Percentiles rank a stretch among this genome's conserved stretches.
phyloP scores from a whole-genome alignment of 1,140 invertebrate species.

The Fopius arisanus region DNA sequence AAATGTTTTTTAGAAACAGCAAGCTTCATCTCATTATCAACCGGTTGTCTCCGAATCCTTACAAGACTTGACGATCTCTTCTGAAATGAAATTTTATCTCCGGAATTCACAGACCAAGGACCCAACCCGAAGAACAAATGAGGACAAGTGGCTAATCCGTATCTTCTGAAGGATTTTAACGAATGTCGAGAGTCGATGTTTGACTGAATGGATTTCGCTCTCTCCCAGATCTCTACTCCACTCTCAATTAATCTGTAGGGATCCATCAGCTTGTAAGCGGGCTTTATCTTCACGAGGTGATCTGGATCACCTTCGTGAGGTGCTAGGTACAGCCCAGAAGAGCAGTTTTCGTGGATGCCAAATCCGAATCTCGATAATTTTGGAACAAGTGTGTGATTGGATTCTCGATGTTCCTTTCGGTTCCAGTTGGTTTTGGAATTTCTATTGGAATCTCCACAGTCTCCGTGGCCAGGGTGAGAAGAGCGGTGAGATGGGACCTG shows the following conservation, averaged over 20 bases:
- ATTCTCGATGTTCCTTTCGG: not conserved
- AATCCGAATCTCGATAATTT: slow-evolving; percentile 60
- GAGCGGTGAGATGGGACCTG: not conserved
- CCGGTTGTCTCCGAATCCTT: slow-evolving; percentile 47
- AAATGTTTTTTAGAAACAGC: slow-evolving; percentile 60
- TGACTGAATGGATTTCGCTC: slow-evolving; percentile 13
- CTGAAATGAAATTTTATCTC: slow-evolving; percentile 60
- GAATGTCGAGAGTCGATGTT: not conserved
- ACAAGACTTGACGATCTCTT: slow-evolving; percentile 57
- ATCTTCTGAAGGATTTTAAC: slow-evolving; percentile 54
- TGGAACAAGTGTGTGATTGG: slow-evolving; percentile 8
- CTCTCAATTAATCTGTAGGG: slow-evolving; percentile 48
- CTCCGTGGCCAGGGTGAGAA: not conserved
- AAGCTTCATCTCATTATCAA: slow-evolving; percentile 53
- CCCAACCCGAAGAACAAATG: slow-evolving; percentile 64
- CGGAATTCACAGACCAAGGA: slow-evolving; percentile 60
- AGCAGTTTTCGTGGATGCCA: slow-evolving; percentile 63
- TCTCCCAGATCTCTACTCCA: slow-evolving; percentile 54
- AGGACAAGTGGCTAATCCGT: slow-evolving; percentile 57
- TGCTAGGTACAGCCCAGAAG: slow-evolving; percentile 54
- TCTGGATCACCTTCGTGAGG: slow-evolving; percentile 40
- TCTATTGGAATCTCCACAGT: not conserved
- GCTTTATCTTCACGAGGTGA: slow-evolving; percentile 18
- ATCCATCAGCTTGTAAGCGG: slow-evolving; percentile 22
- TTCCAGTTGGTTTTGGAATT: not conserved